Conservation (phyloP, 2,888 invertebrate species). For the Lepetodrilus schrolli region DNA sequence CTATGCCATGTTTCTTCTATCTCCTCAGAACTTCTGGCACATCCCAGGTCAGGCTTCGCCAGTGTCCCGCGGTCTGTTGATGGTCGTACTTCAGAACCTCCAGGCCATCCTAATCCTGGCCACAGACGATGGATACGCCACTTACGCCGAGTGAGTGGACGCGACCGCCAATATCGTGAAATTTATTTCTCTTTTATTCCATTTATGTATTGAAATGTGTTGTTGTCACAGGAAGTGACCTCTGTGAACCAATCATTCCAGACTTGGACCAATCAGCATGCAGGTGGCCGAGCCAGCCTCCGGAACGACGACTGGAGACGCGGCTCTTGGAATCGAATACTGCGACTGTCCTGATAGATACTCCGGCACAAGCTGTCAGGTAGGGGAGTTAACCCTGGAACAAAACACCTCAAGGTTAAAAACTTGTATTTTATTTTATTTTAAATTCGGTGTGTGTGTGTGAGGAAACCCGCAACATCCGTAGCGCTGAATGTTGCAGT, state of each 20-base stretch:
- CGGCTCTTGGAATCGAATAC: constrained; percentile 83
- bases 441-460: background rate
- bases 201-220: too few species aligned
- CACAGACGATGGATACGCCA: constrained; percentile 51
- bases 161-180: too few species aligned
- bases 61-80: constrained; percentile 86
- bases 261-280: constrained; percentile 46
- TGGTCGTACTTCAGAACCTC: constrained; percentile 93
- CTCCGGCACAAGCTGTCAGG: constrained; percentile 91
- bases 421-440: too few species aligned
- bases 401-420: background rate
- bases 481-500: background rate
- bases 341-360: constrained; percentile 89
- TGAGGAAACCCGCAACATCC: background rate
- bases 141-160: constrained; percentile 46
- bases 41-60: constrained; percentile 50
- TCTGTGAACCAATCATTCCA: too few species aligned
- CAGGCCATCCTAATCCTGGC: constrained; percentile 87
- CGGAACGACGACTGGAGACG: constrained; percentile 31
- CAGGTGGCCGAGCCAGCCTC: constrained; percentile 51
- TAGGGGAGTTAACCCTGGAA: constrained; percentile 42
- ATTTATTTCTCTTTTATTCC: too few species aligned
- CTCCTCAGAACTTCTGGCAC: constrained; percentile 49
- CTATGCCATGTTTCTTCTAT: too few species aligned
- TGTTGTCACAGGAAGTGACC: too few species aligned